Evolutionary conservation across 2,888 invertebrate species (phyloP), one percentile per base, ranked within the genome.

Genomic region (Balanococcus diminutus): DNA sequence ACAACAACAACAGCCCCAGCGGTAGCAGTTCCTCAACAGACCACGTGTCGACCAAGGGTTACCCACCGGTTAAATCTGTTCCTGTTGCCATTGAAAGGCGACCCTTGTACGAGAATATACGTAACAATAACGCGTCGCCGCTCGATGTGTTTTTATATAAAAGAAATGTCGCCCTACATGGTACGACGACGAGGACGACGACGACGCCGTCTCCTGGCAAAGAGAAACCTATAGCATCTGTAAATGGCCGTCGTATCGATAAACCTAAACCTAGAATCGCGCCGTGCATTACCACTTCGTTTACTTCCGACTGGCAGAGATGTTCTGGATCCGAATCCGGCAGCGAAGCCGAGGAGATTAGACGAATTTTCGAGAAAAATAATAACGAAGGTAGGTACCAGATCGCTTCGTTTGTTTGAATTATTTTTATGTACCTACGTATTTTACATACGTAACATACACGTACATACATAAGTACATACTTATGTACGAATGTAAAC

Each of bases 271-370:
- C 81, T 56, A 46, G 16, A 28, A 28, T 6, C 19, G 4, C 4
- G 2, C 2, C 67, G 1, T 67, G 28, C 28, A 67, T 67, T 14
- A 67, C 67, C 4, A 67, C 67, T 4, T 67, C 67, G 16, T 67
- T 67, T 67, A 67, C 67, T 14, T 1, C 28, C 2, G 67, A 87
- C 81, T 86, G 86, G 39, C 87, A 87, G 87, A 88, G 36, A 83
- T 56, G 56, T 56, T 89, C 86, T 87, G 94, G 93, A 88, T 93
- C 93, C 87, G 94, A 94, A 89, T 93, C 94, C 89, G 94, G 94
- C 32, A 94, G 94, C 61, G 94, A 94, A 89, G 94, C 93, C 56
- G 93, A 93, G 4, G 94, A 94, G 90, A 92, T 94, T 87, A 93
- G 93, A 88, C 91, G 93, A 88, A 94, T 94, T 88, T 90, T 92